Evolutionary conservation across 2,113 vertebrate species (phyloP).

Genomic region (human): GRCh38 chr4:7097001-7097500

Average conservation of each 20-base stretch:
- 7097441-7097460: neutral
- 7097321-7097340: neutral
- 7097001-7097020: neutral
- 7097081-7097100: accelerated
- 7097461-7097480: neutral
- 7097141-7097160: neutral
- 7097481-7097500: neutral
- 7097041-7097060: neutral
- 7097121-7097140: accelerated
- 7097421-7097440: neutral
- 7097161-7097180: neutral
- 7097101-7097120: neutral
- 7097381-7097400: neutral
- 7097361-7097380: neutral
- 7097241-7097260: neutral
- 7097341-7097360: neutral
- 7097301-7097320: neutral
- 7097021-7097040: accelerated
- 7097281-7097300: neutral
- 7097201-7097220: neutral
- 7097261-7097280: neutral
- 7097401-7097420: neutral
- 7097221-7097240: neutral
- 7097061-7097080: accelerated
- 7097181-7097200: neutral